Evolutionary conservation across 2,797 vertebrate genomes (phyloP), one percentile per base, ranked within the genome.

Genomic region (Diplodus puntazzo): DNA sequence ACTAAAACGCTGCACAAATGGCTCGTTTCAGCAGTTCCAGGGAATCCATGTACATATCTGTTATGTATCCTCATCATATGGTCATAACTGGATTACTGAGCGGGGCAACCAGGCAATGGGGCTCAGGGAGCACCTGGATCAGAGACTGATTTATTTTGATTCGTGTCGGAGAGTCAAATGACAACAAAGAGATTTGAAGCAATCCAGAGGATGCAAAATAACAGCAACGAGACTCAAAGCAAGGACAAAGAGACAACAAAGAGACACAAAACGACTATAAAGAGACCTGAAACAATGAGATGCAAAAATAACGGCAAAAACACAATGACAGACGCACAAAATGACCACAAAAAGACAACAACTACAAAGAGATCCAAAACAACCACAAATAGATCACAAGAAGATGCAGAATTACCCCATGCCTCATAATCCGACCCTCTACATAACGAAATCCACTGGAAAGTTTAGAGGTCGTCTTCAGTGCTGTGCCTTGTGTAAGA

Each of bases 401-500:
- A n/a, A n/a, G n/a, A n/a, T n/a, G n/a, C n/a, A n/a, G n/a, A n/a
- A n/a, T n/a, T n/a, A n/a, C n/a, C n/a, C n/a, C n/a, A n/a, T n/a
- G n/a, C n/a, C 6, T 50, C 55, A 9, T 49, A 14, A 52, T 67
- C 13, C 2, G 0, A 20, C 16, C 9, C 1, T 50, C 10, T 11
- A 14, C 21, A 4, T 34, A 18, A 7, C 11, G 50, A 27, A 34
- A 52, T 66, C 46, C 21, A 53, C 6, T 2, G 27, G 18, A 46
- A 39, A 48, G 49, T 45, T 48, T 16, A n/a, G 39, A 66, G 45
- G 62, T 77, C 30, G 59, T 27, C 5, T n/a, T n/a, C 1, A 21
- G 8, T 69, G 34, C 34, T 25, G 39, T 72, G 65, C 70, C 81
- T 73, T 80, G 81, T 79, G 81, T 63, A 61, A 30, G 42, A 59